Evolutionary conservation across 2,888 invertebrate species (phyloP), one percentile per base, ranked within the genome.

Genomic region (Tenodera sinensis): DNA sequence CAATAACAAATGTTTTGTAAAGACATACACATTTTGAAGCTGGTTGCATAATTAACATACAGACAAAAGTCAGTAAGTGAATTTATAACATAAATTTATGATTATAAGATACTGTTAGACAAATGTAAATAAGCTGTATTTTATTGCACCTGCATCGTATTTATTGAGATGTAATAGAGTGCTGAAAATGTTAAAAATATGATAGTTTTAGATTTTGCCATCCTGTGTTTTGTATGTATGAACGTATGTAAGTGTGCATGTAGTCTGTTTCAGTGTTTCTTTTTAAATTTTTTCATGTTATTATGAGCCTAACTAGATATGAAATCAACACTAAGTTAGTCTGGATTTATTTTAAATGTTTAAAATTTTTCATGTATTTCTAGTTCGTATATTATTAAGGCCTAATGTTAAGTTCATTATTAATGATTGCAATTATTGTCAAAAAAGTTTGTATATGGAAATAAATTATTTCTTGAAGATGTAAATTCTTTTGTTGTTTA

Each of bases 391-490:
- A 25, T 71, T 71, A 71, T 71, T 71, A 71, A 71, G 54, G 54
- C 54, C 54, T 71, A 71, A 71, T 71, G 20, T 71, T 71, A 20
- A 71, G 54, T 71, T 71, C 54, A 71, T 71, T 71, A 71, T 71
- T 71, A 71, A 71, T 71, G 20, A 71, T 71, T 71, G 54, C 54
- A 71, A 71, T 71, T 71, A 71, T 71, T 71, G 54, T 71, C 54
- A 71, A 71, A 25, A 71, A 87, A 87, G 83, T 87, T 87, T 87
- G 83, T 87, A 87, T 82, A 83, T 87, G 87, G 83, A 87, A 87
- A 87, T 87, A 87, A 87, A 87, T 87, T 87, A 83, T 87, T 87
- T 83, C 87, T 87, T 83, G 83, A 87, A 82, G 82, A 87, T n/a
- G 82, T 87, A 87, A 83, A 34, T 34, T 54, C 1, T 54, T 8